Evolutionary conservation across 2,888 invertebrate species (phyloP).

Genomic region (Epistrophe eligans): DNA sequence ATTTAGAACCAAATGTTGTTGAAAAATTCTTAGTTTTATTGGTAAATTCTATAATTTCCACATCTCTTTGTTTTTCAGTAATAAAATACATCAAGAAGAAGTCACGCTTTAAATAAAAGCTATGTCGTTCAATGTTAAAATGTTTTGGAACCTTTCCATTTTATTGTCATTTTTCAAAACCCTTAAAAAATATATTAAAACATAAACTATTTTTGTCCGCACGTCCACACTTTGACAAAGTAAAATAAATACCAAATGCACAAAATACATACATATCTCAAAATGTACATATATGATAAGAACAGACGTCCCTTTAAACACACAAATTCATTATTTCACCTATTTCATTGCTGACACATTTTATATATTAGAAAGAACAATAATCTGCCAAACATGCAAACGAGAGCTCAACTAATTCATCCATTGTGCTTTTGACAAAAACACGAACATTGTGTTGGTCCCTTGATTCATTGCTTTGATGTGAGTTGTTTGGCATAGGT

Average conservation of each 20-base stretch:
- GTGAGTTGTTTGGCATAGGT: neutral
- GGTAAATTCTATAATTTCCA: too few species aligned
- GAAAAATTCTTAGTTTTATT: too few species aligned
- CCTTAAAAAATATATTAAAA: too few species aligned
- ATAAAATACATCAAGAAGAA: too few species aligned
- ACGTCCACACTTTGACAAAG: too few species aligned
- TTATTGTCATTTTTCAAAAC: too few species aligned
- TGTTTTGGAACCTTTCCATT: neutral
- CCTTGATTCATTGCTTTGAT: conserved; percentile 28
- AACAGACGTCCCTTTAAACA: neutral
- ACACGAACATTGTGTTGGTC: neutral
- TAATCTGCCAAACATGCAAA: neutral
- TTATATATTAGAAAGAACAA: neutral
- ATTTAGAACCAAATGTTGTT: too few species aligned
- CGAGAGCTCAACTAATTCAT: conserved; percentile 2
- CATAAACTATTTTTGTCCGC: too few species aligned
- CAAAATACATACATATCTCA: neutral
- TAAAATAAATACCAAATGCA: too few species aligned
- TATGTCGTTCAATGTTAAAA: too few species aligned
- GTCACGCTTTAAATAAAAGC: too few species aligned
- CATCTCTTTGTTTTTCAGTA: too few species aligned
- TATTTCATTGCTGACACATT: neutral
- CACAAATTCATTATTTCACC: neutral
- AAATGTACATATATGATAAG: neutral
- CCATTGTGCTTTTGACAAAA: neutral